Percentiles rank a stretch among this genome's conserved stretches.
Evolutionary conservation across 2,888 invertebrate species (phyloP).

Genomic region (Diarsia rubi): DNA sequence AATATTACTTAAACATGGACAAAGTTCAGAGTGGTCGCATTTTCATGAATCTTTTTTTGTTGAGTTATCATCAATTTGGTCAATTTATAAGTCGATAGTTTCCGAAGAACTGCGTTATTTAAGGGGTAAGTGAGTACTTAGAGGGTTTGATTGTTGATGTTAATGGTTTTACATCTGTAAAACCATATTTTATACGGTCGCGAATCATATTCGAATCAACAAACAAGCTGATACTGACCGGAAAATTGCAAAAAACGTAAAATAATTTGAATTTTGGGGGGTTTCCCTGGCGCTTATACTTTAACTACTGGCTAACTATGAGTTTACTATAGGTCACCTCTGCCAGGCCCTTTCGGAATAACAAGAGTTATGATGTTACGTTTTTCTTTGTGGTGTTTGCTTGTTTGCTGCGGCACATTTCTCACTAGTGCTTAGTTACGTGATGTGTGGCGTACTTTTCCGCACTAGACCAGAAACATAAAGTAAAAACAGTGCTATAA

Average conservation of each 20-base stretch:
- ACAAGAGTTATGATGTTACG: too few relatives aligned
- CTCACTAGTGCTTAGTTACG: neutral
- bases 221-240: neutral
- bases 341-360: too few relatives aligned
- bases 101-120: too few relatives aligned
- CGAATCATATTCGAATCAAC: neutral
- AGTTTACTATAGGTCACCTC: too few relatives aligned
- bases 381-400: neutral
- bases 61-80: neutral
- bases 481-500: too few relatives aligned
- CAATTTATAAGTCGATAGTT: too few relatives aligned
- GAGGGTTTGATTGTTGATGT: too few relatives aligned
- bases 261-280: neutral
- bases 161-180: too few relatives aligned
- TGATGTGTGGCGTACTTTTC: neutral
- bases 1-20: neutral
- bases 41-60: neutral
- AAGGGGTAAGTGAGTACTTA: too few relatives aligned
- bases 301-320: neutral
- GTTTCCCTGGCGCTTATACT: neutral
- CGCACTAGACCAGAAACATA: neutral
- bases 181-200: too few relatives aligned
- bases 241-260: neutral
- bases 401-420: neutral
- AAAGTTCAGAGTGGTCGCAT: neutral